A percentile compares a stretch with the other conserved stretches of the same genome.
Conservation (phyloP, 2,113 vertebrate species). For the Brachionichthys hirsutus region DNA sequence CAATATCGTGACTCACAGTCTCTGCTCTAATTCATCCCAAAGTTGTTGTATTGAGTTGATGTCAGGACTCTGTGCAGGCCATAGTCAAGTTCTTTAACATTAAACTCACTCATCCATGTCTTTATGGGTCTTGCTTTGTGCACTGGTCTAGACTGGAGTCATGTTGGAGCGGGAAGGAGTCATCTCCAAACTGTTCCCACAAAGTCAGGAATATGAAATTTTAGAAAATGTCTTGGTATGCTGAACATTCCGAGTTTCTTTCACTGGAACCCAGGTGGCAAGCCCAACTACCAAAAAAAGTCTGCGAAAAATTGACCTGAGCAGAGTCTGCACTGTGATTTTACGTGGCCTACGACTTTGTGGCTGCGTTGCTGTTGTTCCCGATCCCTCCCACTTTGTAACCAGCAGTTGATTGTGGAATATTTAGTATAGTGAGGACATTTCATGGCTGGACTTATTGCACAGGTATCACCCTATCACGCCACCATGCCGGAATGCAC, state of each 20-base stretch:
- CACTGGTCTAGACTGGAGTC: neutral
- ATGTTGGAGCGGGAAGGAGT: neutral
- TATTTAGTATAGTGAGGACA: too few relatives aligned
- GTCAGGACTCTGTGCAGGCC: neutral
- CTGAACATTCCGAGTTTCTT: neutral
- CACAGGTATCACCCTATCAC: too few relatives aligned
- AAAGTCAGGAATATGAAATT: constrained; percentile 2
- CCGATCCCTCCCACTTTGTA: too few relatives aligned
- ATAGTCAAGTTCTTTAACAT: neutral
- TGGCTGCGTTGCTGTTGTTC: too few relatives aligned
- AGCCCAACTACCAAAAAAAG: neutral
- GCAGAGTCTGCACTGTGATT: too few relatives aligned
- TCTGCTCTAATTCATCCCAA: too few relatives aligned
- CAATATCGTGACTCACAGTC: too few relatives aligned
- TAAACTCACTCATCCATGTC: neutral
- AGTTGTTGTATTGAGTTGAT: neutral
- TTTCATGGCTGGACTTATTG: too few relatives aligned
- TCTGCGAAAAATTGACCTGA: too few relatives aligned
- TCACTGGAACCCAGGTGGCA: neutral
- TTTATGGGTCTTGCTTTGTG: neutral
- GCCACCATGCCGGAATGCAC: too few relatives aligned
- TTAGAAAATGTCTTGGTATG: neutral
- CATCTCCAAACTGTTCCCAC: neutral
- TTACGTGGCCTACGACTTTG: too few relatives aligned
- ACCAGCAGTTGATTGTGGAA: too few relatives aligned